These are phyloP conservation scores for Darevskia nairensis DNA, from an alignment of 2,797 vertebrate species.

Conservation along the genomic window DNA sequence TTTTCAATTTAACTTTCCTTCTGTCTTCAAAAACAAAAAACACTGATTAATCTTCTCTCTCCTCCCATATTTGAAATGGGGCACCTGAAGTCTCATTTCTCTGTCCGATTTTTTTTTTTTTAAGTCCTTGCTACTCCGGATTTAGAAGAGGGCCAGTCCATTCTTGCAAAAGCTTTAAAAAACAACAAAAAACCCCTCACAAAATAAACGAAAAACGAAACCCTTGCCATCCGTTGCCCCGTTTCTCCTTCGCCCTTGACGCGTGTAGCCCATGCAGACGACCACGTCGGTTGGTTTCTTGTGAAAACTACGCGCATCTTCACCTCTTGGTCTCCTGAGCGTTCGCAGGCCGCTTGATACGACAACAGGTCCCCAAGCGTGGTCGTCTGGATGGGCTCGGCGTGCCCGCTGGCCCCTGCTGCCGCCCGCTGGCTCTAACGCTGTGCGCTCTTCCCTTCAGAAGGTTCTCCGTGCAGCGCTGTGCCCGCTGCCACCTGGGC, in stretches of 20 bases:
- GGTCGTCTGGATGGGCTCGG: background rate
- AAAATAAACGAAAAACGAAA: background rate
- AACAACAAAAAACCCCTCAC: too few relatives aligned
- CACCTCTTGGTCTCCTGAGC: background rate
- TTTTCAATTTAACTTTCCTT: background rate
- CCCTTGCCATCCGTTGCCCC: background rate
- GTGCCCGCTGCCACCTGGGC: slow-evolving; percentile 99
- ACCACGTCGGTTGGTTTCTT: background rate
- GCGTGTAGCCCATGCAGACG: background rate
- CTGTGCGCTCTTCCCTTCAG: slow-evolving; percentile 80
- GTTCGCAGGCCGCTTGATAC: background rate
- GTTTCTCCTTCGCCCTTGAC: background rate
- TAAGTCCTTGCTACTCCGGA: background rate
- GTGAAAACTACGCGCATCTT: too few relatives aligned
- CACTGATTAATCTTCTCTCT: background rate
- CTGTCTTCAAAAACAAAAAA: background rate
- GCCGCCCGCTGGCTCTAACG: background rate
- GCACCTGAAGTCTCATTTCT: background rate
- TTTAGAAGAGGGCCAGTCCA: background rate
- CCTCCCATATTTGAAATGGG: background rate
- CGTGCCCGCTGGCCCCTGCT: background rate
- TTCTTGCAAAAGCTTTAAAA: background rate
- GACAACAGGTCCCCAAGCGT: too few relatives aligned
- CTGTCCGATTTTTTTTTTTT: background rate
- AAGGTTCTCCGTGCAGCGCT: slow-evolving; percentile 99